Base-by-base conservation (phyloP, 2,797 vertebrate species). In the Xenopus petersii region DNA sequence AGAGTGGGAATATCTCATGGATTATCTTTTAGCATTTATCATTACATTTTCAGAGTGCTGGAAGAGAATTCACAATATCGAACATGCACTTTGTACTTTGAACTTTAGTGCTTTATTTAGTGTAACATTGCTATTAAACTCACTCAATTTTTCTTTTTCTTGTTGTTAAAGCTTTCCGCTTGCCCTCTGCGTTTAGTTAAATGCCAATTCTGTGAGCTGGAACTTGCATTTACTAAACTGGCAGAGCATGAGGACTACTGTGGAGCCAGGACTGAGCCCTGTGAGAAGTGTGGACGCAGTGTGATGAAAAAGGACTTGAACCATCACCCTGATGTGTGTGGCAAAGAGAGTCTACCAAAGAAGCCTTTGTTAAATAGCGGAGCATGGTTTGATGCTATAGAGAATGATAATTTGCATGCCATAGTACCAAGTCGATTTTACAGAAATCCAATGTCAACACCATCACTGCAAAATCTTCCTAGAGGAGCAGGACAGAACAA, bases 171-270 rank as follows among this genome's bases (percentile, higher is more conserved):
- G 92, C 85, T 58, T 0, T 83, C 80, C 0, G 92, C 92, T 16
- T 98, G 97, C 80, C 85, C 93, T 33, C 89, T 96, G 84, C 93
- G 96, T 0, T 87, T 94, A 56, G 88, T 91, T 5, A 82, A 92
- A 0, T 99, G 97, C 82, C 95, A 91, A 80, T 98, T 93, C 85
- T 99, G 97, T 55, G 94, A 96, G 78, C 84, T 99, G 79, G 95
- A 96, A 87, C 90, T 98, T 42, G 83, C 88, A 36, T 93, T 92
- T 82, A 87, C 83, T 82, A 95, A 95, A 81, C 90, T 94, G 59
- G 90, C 87, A 85, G 94, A 96, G 12, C 97, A 99, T 0, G 95
- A 98, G 77, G 92, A 94, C 42, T 99, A 95, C 81, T 99, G 97
- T 5, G 97, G 97, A 1, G 90, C 97, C 4, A 92, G 97, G 70